phyloP scores from a whole-genome alignment of 2,797 vertebrate species.

The Echiichthys vipera region DNA sequence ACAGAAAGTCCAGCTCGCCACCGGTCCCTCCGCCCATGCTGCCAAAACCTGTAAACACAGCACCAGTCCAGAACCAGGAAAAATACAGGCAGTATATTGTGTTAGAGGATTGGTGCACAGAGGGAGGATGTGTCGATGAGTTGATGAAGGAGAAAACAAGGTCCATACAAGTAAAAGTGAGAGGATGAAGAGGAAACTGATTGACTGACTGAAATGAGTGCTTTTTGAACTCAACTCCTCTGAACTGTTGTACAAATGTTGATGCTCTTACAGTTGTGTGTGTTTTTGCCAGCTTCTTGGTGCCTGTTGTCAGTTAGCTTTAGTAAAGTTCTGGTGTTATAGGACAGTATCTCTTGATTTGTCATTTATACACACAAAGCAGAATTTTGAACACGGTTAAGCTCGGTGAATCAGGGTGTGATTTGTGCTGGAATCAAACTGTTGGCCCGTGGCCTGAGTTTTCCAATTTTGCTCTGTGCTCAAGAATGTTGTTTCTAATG shows the following conservation, averaged over 20 bases:
- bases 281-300: constrained; percentile 18
- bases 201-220: neutral
- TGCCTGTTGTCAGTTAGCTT: constrained; percentile 25
- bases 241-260: constrained; percentile 23
- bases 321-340: constrained; percentile 22
- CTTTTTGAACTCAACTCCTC: constrained; percentile 20
- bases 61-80: constrained; percentile 29
- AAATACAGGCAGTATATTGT: constrained; percentile 17
- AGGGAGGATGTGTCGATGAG: neutral
- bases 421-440: constrained; percentile 52
- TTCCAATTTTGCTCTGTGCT: constrained; percentile 33
- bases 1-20: constrained; percentile 47
- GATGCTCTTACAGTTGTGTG: constrained; percentile 18
- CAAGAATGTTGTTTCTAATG: constrained; percentile 55
- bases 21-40: constrained; percentile 23
- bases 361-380: constrained; percentile 52
- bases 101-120: neutral
- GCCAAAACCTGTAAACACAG: constrained; percentile 48
- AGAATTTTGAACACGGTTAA: constrained; percentile 51
- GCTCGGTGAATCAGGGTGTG: constrained; percentile 53
- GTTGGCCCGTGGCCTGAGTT: constrained; percentile 32
- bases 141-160: neutral
- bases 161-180: neutral
- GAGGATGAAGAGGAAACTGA: constrained; percentile 15
- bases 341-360: constrained; percentile 21